Base-by-base conservation (phyloP, 2,888 invertebrate species). In the Sphaerophoria rueppellii region DNA sequence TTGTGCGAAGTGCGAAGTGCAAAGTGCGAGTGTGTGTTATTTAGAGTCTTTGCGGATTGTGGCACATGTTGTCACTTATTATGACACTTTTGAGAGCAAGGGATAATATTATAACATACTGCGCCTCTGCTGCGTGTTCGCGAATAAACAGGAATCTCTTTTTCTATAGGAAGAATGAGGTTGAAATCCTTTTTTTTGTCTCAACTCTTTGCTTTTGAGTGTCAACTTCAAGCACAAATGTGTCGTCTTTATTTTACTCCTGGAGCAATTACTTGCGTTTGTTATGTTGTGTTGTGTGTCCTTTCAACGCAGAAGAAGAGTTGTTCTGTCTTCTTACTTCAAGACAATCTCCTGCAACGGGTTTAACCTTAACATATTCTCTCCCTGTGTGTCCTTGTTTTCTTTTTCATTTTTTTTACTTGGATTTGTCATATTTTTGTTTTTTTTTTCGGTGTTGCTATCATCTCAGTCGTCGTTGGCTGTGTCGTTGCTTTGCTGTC, bases 221-320 rank as follows among this genome's bases (percentile, higher is more conserved):
- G 55, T 65, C 70, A 72, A 50, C 72, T 58, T 50, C 67, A 70
- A 57, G 58, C 58, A 11, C 67, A 63, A 55, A 82, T 79, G 74
- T 71, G 70, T 61, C 74, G 69, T 63, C 73, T 58, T 63, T 43
- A 63, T 63, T 70, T 65, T 70, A 16, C 57, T 61, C 37, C 40
- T 61, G 35, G 40, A 79, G 70, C 74, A 79, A 82, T 79, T 82
- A 82, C 74, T 82, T 79, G 43, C 40, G 74, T 24, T 24, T 24
- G 24, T 24, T 24, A 2, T 65, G 74, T 74, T 65, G 46, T 74
- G 70, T n/a, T 48, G 50, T 60, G 40, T 60, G 60, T 58, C 58
- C 61, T 34, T 57, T 55, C 34, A 46, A 37, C 55, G 9, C 52
- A 40, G 24, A 24, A n/a, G n/a, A 50, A 43, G 16, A 46, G 46